A percentile compares a stretch with the other conserved stretches of the same genome.
Conservation (phyloP, 1,140 invertebrate species). For the Neotoxoptera formosana region DNA sequence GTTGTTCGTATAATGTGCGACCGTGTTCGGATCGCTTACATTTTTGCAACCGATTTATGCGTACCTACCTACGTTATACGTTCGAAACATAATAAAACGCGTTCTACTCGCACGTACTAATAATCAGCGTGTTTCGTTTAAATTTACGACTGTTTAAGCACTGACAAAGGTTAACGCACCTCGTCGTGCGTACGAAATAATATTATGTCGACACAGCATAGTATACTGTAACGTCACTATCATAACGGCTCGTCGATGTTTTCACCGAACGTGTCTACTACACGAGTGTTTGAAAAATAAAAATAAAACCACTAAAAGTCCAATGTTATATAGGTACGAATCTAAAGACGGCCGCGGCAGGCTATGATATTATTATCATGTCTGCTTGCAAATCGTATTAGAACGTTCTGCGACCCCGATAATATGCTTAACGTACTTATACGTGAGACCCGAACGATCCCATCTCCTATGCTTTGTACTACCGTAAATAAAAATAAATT, state of each 20-base stretch:
- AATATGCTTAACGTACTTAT: background rate
- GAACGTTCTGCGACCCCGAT: no score
- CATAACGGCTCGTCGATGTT: background rate
- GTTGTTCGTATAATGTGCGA: background rate
- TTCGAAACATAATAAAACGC: background rate
- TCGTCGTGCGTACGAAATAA: background rate
- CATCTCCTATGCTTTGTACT: background rate
- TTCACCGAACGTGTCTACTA: background rate
- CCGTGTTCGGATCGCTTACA: background rate
- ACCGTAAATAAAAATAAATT: background rate
- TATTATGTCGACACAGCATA: background rate
- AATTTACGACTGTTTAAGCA: constrained; percentile 1
- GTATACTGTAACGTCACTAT: background rate
- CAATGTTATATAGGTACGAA: background rate
- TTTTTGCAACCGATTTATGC: background rate
- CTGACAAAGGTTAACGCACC: background rate
- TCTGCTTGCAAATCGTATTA: background rate
- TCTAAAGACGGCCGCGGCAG: background rate
- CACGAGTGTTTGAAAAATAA: background rate
- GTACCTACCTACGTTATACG: background rate
- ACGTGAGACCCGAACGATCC: background rate
- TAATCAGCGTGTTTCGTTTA: background rate
- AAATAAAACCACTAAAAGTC: background rate
- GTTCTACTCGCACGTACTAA: background rate
- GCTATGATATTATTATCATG: background rate